phyloP scores from a whole-genome alignment of 2,113 vertebrate species.

The Catagonus wagneri region DNA sequence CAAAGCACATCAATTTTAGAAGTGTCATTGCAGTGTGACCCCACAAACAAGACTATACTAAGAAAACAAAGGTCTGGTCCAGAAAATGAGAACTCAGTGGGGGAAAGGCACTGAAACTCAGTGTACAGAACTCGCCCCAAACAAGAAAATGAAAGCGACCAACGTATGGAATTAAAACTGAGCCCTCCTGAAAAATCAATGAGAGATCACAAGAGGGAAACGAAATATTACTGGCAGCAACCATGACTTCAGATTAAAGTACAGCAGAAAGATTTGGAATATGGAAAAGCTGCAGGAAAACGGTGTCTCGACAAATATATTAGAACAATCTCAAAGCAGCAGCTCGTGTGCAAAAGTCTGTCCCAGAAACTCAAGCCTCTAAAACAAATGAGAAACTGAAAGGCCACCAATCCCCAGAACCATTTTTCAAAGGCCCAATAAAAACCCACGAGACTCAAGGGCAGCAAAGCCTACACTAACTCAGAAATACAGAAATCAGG shows the following conservation, averaged over 20 bases:
- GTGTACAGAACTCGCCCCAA: not conserved
- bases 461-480: not conserved
- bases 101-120: not conserved
- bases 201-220: not conserved
- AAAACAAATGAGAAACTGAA: not conserved
- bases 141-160: slow-evolving; percentile 35
- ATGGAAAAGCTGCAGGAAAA: not conserved
- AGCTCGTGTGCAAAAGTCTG: not conserved
- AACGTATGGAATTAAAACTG: not conserved
- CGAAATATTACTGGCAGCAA: slow-evolving; percentile 1
- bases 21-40: not conserved
- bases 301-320: not conserved
- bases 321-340: not conserved
- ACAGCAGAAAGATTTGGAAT: slow-evolving; percentile 2
- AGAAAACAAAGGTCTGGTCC: not conserved
- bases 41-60: not conserved
- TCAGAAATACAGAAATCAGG: slow-evolving; percentile 1
- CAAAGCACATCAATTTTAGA: not conserved
- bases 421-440: not conserved
- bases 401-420: not conserved
- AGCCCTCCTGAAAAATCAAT: not conserved
- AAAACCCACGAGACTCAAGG: slow-evolving; percentile 6
- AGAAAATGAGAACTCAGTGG: not conserved
- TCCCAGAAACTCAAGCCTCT: not conserved
- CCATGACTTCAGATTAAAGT: not conserved